Evolutionary conservation across 2,888 invertebrate species (phyloP).

Genomic region (Odontocerum albicorne): DNA sequence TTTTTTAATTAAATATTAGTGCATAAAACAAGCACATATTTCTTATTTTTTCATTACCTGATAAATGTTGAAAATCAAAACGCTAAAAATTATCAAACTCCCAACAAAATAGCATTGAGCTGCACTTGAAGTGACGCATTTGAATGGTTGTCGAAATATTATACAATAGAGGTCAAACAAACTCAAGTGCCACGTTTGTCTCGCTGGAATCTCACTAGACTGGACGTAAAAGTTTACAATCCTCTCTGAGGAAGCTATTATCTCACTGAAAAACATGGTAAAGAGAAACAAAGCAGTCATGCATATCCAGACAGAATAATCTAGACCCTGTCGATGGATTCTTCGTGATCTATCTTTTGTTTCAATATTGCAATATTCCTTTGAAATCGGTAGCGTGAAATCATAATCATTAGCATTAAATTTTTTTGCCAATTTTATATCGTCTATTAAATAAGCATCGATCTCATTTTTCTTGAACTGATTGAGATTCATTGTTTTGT

Average conservation of each 20-base stretch:
- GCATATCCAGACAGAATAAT: slow-evolving; percentile 12
- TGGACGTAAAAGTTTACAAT: not conserved
- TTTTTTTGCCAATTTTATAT: not conserved
- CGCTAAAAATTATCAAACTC: slow-evolving; percentile 9
- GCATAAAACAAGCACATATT: too few relatives aligned
- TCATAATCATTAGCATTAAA: not conserved
- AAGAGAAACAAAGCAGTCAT: slow-evolving; percentile 8
- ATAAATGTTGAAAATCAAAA: not conserved
- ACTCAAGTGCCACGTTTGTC: not conserved
- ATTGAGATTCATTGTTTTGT: too few relatives aligned
- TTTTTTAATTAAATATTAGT: too few relatives aligned
- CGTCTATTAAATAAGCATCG: not conserved
- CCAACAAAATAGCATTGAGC: slow-evolving; percentile 3
- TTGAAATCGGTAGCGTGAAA: slow-evolving; percentile 1
- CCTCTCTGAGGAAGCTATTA: slow-evolving; percentile 2
- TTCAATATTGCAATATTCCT: slow-evolving; percentile 5
- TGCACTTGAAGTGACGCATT: not conserved
- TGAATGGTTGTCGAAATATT: slow-evolving; percentile 2
- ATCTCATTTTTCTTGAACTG: not conserved
- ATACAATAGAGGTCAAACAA: slow-evolving; percentile 1
- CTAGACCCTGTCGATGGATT: not conserved
- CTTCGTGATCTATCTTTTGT: not conserved
- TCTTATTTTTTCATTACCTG: slow-evolving; percentile 3
- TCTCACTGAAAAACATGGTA: slow-evolving; percentile 8
- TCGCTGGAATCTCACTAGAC: not conserved